Base-by-base conservation (phyloP, 1,140 invertebrate species). In the Parasteatoda tepidariorum region DNA sequence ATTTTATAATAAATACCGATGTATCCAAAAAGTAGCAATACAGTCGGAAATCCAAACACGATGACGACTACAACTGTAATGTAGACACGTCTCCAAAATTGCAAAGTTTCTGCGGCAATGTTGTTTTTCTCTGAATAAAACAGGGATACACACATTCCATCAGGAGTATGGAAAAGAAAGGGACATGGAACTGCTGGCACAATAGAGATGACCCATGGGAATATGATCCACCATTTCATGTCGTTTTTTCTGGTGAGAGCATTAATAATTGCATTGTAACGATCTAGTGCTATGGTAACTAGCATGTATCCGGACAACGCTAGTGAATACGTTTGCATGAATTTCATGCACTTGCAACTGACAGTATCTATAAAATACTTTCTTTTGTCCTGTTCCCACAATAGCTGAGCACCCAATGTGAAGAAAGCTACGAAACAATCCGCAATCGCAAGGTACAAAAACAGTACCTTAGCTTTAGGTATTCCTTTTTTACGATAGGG, bases 251-350 rank as follows among this genome's bases (percentile, higher is more conserved):
- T 34, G 0, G 88, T 87, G 1, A 90, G 87, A 4, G 90, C 89
- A 18, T 86, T 75, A 7, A 88, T 82, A 24, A 90, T 89, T 11
- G 89, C 90, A 78, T 88, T 88, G 79, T 89, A 88, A 2, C 90
- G 83, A 84, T 90, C 90, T 24, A 90, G 83, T 6, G 89, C 89
- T n/a, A 90, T 88, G 15, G 88, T 88, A 2, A 90, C 88, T 11
- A 90, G 82, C 88, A 89, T 89, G 85, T 89, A 89, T 31, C 88
- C 89, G 74, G 89, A 89, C 22, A 88, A 86, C 71, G 89, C 88
- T 64, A 90, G 87, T 68, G 88, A 84, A 71, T 89, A 89, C 9
- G 87, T 88, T 82, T 89, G 89, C 6, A 88, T 62, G 67, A 89
- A 88, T 83, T 90, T 90, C 26, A 89, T 74, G 6, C 89, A 41